Percentiles rank a stretch among this genome's conserved stretches.
Evolutionary conservation across 2,888 invertebrate species (phyloP).

Genomic region (Dasysyrphus tricinctus): DNA sequence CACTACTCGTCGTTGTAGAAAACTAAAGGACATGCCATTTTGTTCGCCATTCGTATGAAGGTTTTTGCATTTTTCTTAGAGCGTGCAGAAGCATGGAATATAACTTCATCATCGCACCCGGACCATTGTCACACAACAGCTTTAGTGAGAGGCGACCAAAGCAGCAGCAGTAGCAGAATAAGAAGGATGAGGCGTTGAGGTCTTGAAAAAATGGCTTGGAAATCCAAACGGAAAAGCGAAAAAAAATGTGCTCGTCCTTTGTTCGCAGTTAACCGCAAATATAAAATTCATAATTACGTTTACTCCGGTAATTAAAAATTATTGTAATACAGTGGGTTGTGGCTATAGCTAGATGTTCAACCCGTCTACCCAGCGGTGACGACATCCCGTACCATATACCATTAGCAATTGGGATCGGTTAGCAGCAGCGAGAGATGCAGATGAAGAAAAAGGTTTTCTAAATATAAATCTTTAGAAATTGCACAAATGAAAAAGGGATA

Average conservation of each 20-base stretch:
- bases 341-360: constrained; percentile 7
- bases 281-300: constrained; percentile 84
- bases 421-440: constrained; percentile 67
- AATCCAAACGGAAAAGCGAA: constrained; percentile 66
- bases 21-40: constrained; percentile 74
- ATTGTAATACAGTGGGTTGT: constrained; percentile 81
- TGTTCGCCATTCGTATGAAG: constrained; percentile 69
- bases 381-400: constrained; percentile 16
- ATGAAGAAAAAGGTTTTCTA: constrained; percentile 74
- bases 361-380: constrained; percentile 14
- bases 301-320: constrained; percentile 84
- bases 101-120: constrained; percentile 75
- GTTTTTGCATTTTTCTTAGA: constrained; percentile 73
- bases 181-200: constrained; percentile 20
- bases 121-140: constrained; percentile 75
- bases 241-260: constrained; percentile 71
- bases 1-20: constrained; percentile 61
- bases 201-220: constrained; percentile 54
- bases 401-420: constrained; percentile 61
- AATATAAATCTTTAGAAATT: constrained; percentile 75
- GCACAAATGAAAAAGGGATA: constrained; percentile 75
- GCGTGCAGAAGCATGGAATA: constrained; percentile 61
- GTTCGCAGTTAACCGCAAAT: constrained; percentile 78
- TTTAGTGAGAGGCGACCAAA: constrained; percentile 45
- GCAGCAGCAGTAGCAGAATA: constrained; percentile 7